Conservation (phyloP, 2,113 vertebrate genomes). For the Theristicus caerulescens region DNA sequence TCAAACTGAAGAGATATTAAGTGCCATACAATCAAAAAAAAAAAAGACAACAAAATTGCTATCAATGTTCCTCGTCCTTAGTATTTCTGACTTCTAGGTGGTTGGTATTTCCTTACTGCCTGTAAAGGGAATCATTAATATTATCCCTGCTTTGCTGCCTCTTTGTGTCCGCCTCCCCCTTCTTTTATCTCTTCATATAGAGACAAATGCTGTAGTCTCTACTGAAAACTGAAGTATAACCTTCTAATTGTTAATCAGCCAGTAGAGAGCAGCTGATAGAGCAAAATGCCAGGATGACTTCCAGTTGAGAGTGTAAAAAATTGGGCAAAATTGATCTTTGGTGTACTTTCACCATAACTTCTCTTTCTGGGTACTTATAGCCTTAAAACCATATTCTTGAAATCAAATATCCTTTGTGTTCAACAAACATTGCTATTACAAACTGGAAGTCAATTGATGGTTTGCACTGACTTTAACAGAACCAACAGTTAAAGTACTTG, state of each 20-base stretch:
- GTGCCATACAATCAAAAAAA: background rate
- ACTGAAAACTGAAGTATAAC: background rate
- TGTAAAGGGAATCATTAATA: constrained; percentile 14
- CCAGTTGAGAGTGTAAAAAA: background rate
- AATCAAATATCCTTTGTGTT: background rate
- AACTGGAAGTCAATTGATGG: background rate
- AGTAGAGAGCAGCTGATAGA: background rate
- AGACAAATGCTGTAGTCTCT: background rate
- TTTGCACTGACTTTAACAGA: background rate
- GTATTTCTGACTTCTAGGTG: background rate
- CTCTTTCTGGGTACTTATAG: background rate
- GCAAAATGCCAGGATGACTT: background rate
- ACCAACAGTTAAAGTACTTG: background rate
- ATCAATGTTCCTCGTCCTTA: background rate
- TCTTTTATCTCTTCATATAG: background rate
- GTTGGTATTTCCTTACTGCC: background rate
- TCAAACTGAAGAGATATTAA: background rate
- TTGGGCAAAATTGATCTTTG: background rate
- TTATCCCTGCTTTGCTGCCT: background rate
- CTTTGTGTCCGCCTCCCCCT: background rate
- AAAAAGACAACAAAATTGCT: background rate
- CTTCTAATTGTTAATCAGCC: background rate
- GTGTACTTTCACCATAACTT: background rate
- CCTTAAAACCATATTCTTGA: background rate
- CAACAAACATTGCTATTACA: background rate